phyloP scores from a whole-genome alignment of 2,797 vertebrate species.

The Epinephelus coioides region DNA sequence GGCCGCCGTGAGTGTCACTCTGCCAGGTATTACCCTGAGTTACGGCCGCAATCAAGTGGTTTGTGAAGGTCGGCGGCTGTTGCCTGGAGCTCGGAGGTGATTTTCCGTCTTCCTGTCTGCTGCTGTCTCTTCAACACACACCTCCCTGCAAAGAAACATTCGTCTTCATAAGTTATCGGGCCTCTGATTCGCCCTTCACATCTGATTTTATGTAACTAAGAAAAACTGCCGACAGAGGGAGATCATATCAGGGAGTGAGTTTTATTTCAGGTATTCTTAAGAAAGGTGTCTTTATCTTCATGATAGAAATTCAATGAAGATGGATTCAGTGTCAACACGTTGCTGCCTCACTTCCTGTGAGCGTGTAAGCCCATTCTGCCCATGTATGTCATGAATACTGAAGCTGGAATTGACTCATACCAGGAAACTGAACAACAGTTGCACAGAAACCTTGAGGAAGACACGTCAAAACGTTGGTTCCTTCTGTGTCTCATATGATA shows the following conservation, averaged over 20 bases:
- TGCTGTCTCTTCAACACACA: not conserved
- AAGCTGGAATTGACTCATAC: no score
- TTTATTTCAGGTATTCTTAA: not conserved
- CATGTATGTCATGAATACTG: no score
- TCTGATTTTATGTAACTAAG: not conserved
- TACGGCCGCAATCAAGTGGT: slow-evolving; percentile 52
- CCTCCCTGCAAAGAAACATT: not conserved
- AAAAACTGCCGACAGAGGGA: not conserved
- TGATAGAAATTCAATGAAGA: not conserved
- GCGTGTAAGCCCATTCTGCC: no score
- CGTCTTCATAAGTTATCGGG: not conserved
- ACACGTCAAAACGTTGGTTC: no score
- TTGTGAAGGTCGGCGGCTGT: slow-evolving; percentile 36
- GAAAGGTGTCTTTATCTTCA: not conserved
- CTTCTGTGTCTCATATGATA: no score
- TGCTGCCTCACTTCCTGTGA: no score
- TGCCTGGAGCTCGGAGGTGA: slow-evolving; percentile 20
- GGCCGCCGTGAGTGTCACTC: not conserved
- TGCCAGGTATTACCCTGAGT: slow-evolving; percentile 42
- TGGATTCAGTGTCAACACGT: not conserved
- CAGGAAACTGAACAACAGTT: no score
- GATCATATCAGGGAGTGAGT: no score
- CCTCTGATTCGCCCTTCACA: not conserved
- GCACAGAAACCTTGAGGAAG: no score
- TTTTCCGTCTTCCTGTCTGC: slow-evolving; percentile 1